Percentiles rank a stretch among this genome's conserved stretches.
phyloP scores from a whole-genome alignment of 2,113 vertebrate species.

The Mirounga angustirostris region DNA sequence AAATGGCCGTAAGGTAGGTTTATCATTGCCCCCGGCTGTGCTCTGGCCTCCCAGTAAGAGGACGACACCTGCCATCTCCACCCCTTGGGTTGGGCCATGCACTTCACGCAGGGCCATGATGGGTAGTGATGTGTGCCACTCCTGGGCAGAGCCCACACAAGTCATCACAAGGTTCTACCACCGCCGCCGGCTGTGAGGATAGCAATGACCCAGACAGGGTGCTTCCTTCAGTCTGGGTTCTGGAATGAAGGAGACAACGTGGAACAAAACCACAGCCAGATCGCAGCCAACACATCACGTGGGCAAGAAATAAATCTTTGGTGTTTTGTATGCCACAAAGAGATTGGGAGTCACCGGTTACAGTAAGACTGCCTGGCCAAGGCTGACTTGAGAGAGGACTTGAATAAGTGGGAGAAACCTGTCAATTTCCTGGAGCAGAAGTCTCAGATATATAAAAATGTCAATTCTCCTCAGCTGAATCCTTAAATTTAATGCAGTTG shows the following conservation, averaged over 20 bases:
- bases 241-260: not conserved
- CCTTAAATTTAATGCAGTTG: not conserved
- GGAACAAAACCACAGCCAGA: not conserved
- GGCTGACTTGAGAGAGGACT: not conserved
- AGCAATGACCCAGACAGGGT: not conserved
- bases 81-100: not conserved
- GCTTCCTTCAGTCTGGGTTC: not conserved
- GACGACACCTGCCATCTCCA: not conserved
- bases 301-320: not conserved
- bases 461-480: not conserved
- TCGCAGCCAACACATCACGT: not conserved
- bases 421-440: not conserved
- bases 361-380: not conserved
- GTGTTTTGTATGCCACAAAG: not conserved
- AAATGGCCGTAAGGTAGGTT: not conserved
- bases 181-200: not conserved
- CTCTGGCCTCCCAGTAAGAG: not conserved
- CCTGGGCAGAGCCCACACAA: not conserved
- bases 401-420: not conserved
- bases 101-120: not conserved
- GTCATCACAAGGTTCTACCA: not conserved
- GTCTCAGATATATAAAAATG: not conserved
- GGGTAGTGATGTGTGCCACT: not conserved
- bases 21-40: not conserved
- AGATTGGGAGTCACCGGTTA: not conserved